phyloP scores from a whole-genome alignment of 2,797 vertebrate genomes.

The Mallotus villosus region DNA sequence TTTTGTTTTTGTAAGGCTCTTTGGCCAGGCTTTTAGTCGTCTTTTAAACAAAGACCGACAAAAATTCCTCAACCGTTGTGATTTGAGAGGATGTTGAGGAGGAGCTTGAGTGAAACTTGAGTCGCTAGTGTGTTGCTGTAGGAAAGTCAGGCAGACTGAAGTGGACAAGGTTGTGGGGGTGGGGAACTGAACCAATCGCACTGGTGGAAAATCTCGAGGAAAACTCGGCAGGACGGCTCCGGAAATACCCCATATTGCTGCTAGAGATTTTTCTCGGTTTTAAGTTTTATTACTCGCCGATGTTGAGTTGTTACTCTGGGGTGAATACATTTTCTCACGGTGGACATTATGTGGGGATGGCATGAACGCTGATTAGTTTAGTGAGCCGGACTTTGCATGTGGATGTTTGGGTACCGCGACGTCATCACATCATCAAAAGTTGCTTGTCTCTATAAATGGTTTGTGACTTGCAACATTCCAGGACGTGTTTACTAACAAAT shows the following conservation, averaged over 20 bases:
- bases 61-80: slow-evolving; percentile 61
- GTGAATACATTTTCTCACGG: neutral
- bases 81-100: slow-evolving; percentile 76
- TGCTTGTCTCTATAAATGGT: neutral
- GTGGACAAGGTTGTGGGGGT: slow-evolving; percentile 53
- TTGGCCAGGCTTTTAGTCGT: slow-evolving; percentile 37
- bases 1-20: neutral
- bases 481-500: neutral
- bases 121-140: slow-evolving; percentile 56
- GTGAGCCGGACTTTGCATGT: neutral
- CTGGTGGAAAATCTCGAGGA: slow-evolving; percentile 9
- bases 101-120: slow-evolving; percentile 79
- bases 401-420: neutral
- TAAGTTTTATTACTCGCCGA: neutral
- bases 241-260: slow-evolving; percentile 25
- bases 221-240: slow-evolving; percentile 10
- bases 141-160: slow-evolving; percentile 57
- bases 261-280: neutral
- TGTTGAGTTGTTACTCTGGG: neutral
- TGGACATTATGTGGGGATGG: neutral
- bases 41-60: slow-evolving; percentile 75
- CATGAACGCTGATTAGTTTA: neutral
- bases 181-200: slow-evolving; percentile 7
- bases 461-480: neutral
- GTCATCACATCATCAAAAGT: neutral